phyloP scores from a whole-genome alignment of 2,888 invertebrate genomes.

The Ochropleura leucogaster region DNA sequence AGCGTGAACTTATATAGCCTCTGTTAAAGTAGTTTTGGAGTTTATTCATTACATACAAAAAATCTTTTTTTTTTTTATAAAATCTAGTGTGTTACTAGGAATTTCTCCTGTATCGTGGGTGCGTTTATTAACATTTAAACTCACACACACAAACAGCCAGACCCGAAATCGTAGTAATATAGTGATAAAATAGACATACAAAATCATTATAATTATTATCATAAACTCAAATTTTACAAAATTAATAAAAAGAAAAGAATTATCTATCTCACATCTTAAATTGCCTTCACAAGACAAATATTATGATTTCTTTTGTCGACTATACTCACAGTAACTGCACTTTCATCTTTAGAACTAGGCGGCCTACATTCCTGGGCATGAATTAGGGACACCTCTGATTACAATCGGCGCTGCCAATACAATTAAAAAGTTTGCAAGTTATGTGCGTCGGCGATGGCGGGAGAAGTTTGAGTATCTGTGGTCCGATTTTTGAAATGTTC shows the following conservation, averaged over 20 bases:
- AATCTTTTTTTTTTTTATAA: no score
- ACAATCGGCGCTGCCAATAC: slow-evolving; percentile 45
- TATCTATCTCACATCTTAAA: background rate
- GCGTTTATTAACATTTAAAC: no score
- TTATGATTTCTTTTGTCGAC: slow-evolving; percentile 6
- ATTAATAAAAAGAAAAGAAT: no score
- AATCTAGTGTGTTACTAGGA: no score
- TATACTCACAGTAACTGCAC: slow-evolving; percentile 32
- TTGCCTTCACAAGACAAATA: background rate
- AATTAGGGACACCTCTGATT: slow-evolving; percentile 56
- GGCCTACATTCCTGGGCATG: slow-evolving; percentile 50
- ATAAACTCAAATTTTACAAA: background rate
- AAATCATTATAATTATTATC: background rate
- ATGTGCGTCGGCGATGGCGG: slow-evolving; percentile 21
- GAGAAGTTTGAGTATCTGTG: background rate
- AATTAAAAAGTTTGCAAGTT: slow-evolving; percentile 44
- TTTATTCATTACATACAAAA: no score
- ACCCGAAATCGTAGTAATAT: no score
- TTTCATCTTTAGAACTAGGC: slow-evolving; percentile 58
- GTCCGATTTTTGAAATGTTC: slow-evolving; percentile 6
- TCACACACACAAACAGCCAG: no score
- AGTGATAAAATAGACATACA: no score
- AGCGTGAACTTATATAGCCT: no score
- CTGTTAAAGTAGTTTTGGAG: no score
- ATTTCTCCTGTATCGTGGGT: no score